Conservation (phyloP, 2,113 vertebrate species). For the Numida meleagris region DNA sequence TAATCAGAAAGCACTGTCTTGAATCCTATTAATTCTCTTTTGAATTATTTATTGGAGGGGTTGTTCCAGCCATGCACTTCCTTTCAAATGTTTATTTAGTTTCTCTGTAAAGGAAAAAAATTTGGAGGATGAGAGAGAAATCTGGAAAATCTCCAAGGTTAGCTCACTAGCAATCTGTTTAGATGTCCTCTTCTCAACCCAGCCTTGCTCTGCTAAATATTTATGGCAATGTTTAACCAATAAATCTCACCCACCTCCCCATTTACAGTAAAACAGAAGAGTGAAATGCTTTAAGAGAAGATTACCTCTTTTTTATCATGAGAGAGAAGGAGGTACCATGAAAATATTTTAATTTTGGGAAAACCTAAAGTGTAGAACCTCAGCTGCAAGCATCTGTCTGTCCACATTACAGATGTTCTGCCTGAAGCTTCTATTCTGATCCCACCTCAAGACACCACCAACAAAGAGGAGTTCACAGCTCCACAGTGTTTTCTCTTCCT, state of each 20-base stretch:
- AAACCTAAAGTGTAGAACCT: not conserved
- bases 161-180: conserved; percentile 20
- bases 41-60: conserved; percentile 64
- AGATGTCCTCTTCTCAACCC: not conserved
- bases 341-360: not conserved
- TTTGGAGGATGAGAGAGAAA: not conserved
- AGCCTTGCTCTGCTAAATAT: conserved; percentile 30
- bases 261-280: not conserved
- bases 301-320: not conserved
- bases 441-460: not conserved
- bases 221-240: conserved; percentile 33
- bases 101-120: not conserved
- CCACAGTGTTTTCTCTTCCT: not conserved
- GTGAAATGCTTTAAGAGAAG: not conserved
- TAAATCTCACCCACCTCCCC: conserved; percentile 30
- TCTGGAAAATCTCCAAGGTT: conserved; percentile 31
- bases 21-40: conserved; percentile 39
- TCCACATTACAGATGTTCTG: conserved; percentile 30
- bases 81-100: conserved; percentile 66
- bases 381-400: conserved; percentile 10
- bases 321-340: not conserved
- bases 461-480: not conserved
- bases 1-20: conserved; percentile 43
- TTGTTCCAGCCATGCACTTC: conserved; percentile 6
- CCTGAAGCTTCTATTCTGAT: not conserved